Evolutionary conservation across 2,797 vertebrate genomes (phyloP).

Genomic region (Natrix natrix): DNA sequence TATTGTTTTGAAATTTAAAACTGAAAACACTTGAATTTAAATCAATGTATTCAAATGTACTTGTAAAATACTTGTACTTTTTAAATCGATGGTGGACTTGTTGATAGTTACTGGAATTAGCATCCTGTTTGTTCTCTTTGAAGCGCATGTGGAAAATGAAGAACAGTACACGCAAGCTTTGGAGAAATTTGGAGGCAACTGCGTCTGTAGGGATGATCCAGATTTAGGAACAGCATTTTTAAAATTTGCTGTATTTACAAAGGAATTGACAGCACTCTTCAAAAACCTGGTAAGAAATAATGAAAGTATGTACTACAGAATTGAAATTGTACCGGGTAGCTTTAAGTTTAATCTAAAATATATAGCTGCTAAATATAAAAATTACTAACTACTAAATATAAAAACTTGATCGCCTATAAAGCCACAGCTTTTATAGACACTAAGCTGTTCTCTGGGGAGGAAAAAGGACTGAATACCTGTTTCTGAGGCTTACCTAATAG

Average conservation of each 20-base stretch:
- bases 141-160: constrained; percentile 98
- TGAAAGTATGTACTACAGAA: not conserved
- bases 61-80: not conserved
- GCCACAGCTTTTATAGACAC: not conserved
- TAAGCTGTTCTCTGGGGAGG: not conserved
- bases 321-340: not conserved
- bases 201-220: constrained; percentile 95
- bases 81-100: not conserved
- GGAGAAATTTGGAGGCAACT: constrained; percentile 99
- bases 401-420: not conserved
- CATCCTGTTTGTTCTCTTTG: constrained; percentile 53
- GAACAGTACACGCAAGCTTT: constrained; percentile 98
- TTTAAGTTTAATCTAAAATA: constrained; percentile 9
- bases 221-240: constrained; percentile 96
- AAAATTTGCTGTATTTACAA: constrained; percentile 98
- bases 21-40: not conserved
- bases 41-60: not conserved
- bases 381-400: not conserved
- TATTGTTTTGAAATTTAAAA: not conserved
- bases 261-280: constrained; percentile 97
- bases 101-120: constrained; percentile 18
- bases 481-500: not conserved
- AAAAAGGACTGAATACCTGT: not conserved
- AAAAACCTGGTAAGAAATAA: constrained; percentile 91
- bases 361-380: not conserved